Conservation (phyloP, 1,140 invertebrate genomes). For the Stegodyphus dumicola region DNA sequence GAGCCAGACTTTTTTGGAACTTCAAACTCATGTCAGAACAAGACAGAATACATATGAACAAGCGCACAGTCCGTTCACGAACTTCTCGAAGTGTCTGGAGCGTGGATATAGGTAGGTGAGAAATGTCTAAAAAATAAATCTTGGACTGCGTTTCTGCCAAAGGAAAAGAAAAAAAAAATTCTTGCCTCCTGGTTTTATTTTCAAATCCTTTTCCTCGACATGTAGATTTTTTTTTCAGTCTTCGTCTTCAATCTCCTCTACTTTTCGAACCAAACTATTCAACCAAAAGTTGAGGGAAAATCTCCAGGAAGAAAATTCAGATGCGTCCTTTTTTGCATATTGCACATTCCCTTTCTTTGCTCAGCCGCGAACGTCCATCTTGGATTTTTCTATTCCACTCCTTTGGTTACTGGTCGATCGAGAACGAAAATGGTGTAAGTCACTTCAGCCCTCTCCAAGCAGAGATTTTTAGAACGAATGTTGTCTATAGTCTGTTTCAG, state of each 20-base stretch:
- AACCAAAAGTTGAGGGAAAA: conserved; percentile 55
- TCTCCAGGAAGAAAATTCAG: conserved; percentile 53
- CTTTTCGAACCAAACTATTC: conserved; percentile 47
- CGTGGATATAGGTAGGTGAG: background rate
- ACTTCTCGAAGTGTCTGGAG: conserved; percentile 9
- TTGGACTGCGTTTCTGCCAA: background rate
- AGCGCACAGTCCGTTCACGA: conserved; percentile 2
- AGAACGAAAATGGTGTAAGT: conserved; percentile 8
- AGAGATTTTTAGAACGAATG: too few species aligned
- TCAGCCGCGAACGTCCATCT: conserved; percentile 51
- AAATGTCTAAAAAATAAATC: conserved; percentile 40
- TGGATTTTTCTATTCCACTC: conserved; percentile 45
- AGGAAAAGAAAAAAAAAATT: conserved; percentile 8
- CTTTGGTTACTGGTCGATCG: background rate
- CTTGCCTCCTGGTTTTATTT: conserved; percentile 50
- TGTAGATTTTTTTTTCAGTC: conserved; percentile 49
- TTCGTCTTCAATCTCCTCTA: conserved; percentile 26
- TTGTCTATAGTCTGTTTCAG: too few species aligned
- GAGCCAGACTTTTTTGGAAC: conserved; percentile 8
- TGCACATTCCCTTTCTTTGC: conserved; percentile 59
- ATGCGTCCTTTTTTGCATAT: conserved; percentile 57
- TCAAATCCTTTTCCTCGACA: conserved; percentile 51
- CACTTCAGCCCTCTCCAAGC: background rate
- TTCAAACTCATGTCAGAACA: conserved; percentile 3
- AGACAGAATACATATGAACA: conserved; percentile 18